Evolutionary conservation across 1,140 invertebrate species (phyloP).

Genomic region (Polypedilum vanderplanki): DNA sequence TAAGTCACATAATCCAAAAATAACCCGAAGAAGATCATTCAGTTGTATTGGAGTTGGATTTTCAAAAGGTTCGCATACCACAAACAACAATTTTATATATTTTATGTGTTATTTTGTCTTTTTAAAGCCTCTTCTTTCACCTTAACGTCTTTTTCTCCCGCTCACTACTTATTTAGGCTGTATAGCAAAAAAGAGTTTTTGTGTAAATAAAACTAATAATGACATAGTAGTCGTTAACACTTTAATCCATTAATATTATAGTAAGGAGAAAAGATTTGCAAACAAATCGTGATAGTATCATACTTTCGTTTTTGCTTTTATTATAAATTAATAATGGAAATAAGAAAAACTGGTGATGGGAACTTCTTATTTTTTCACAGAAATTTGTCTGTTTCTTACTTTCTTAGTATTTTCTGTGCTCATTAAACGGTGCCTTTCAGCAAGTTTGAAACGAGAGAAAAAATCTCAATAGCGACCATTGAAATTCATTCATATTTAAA

Average conservation of each 20-base stretch:
- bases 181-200: neutral
- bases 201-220: neutral
- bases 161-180: conserved; percentile 9
- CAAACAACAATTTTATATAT: conserved; percentile 28
- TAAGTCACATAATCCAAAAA: conserved; percentile 24
- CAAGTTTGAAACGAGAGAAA: neutral
- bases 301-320: too few species aligned
- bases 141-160: conserved; percentile 7
- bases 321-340: too few species aligned
- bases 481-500: neutral
- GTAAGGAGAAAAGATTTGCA: too few species aligned
- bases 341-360: too few species aligned
- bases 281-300: too few species aligned
- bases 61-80: conserved; percentile 30
- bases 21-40: conserved; percentile 24
- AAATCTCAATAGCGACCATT: neutral
- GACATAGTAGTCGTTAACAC: neutral
- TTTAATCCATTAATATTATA: neutral
- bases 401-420: neutral
- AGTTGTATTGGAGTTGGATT: conserved; percentile 31
- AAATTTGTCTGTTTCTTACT: too few species aligned
- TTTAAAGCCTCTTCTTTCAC: conserved; percentile 19
- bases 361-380: too few species aligned
- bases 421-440: conserved; percentile 5
- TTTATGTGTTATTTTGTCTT: conserved; percentile 31